A percentile compares a stretch with the other conserved stretches of the same genome.
Conservation (phyloP, 2,797 vertebrate species). For the Hypotaenidia okinawae region DNA sequence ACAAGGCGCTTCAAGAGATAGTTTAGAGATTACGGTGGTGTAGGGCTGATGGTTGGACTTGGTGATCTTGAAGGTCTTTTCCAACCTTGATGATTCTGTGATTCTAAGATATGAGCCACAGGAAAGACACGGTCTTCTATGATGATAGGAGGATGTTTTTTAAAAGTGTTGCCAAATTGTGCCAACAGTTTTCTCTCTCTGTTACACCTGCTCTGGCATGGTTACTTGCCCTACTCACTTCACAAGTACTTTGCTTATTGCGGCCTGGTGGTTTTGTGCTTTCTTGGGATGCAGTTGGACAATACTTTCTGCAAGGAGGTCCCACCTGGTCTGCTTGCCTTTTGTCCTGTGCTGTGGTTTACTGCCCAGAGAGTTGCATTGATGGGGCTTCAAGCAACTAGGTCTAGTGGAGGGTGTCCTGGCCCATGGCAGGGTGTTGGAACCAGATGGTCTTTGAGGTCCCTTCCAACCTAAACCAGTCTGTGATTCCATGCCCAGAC, state of each 20-base stretch:
- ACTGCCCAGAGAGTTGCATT: not conserved
- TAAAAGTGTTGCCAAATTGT: not conserved
- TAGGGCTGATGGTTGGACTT: too few relatives aligned
- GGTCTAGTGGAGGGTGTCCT: too few relatives aligned
- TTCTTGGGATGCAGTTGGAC: not conserved
- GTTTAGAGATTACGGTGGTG: too few relatives aligned
- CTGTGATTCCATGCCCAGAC: too few relatives aligned
- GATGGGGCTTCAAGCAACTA: not conserved
- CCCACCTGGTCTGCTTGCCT: not conserved
- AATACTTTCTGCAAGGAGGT: not conserved
- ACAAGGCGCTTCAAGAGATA: too few relatives aligned
- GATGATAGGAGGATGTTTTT: not conserved
- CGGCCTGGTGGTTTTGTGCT: not conserved
- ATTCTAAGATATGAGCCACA: not conserved
- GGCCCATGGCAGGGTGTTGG: too few relatives aligned
- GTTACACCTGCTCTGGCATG: not conserved
- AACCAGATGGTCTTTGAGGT: too few relatives aligned
- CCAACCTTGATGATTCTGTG: too few relatives aligned
- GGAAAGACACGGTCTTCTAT: rapidly evolving
- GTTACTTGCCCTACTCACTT: not conserved
- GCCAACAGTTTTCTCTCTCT: not conserved
- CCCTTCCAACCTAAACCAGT: too few relatives aligned
- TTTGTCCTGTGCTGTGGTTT: not conserved
- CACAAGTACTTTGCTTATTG: not conserved
- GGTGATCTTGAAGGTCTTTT: too few relatives aligned